phyloP scores from a whole-genome alignment of 2,888 invertebrate genomes.

The Ecdyonurus torrentis region DNA sequence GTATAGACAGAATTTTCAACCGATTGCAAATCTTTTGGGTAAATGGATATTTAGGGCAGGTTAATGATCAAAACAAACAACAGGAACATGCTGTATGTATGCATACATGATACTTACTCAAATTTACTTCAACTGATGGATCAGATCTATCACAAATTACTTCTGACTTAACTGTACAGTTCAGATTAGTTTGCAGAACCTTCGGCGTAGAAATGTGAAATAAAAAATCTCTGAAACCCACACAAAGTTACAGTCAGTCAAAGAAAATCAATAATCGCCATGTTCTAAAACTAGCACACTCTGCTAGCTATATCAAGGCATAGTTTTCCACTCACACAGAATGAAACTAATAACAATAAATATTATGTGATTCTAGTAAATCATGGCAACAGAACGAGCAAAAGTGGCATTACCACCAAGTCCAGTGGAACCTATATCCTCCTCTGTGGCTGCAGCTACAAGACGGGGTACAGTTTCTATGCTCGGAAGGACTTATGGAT shows the following conservation, averaged over 20 bases:
- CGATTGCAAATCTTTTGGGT: background rate
- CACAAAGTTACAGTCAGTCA: constrained; percentile 7
- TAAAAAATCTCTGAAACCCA: constrained; percentile 48
- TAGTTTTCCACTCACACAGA: constrained; percentile 1
- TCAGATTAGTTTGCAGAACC: constrained; percentile 52
- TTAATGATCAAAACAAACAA: constrained; percentile 1
- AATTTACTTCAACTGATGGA: constrained; percentile 42
- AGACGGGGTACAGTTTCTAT: constrained; percentile 21
- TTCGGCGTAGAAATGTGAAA: constrained; percentile 47
- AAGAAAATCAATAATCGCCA: background rate
- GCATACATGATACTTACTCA: constrained; percentile 25
- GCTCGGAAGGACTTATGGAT: constrained; percentile 36
- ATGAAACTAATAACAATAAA: background rate
- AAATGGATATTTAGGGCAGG: too few species aligned
- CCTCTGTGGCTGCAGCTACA: constrained; percentile 12
- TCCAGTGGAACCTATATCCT: constrained; percentile 4
- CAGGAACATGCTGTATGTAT: background rate
- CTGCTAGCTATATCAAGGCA: too few species aligned
- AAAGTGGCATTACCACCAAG: constrained; percentile 14
- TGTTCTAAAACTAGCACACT: too few species aligned
- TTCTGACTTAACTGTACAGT: constrained; percentile 55
- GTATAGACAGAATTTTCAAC: background rate
- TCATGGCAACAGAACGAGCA: constrained; percentile 40
- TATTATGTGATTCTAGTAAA: constrained; percentile 16
- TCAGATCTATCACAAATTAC: constrained; percentile 63